Evolutionary conservation across 1,140 invertebrate species (phyloP), one percentile per base, ranked within the genome.

Genomic region (Cotesia typhae): DNA sequence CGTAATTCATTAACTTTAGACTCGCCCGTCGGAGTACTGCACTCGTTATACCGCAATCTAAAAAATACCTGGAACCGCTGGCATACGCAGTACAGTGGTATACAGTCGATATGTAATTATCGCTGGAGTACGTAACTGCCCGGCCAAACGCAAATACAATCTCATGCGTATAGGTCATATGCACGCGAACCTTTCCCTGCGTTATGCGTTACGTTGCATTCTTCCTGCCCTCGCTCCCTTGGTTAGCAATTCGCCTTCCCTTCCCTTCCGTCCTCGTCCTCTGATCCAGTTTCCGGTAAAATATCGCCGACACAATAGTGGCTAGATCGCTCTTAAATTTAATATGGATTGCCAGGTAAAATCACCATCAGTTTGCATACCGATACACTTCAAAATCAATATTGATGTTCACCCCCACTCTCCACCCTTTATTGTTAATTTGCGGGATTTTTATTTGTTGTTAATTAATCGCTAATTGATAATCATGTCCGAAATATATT

Each of bases 81-180:
- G 6, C 10, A 47, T 28, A 28, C 28, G 41, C 41, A 47, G 41
- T 28, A 28, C 41, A 6, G 41, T 47, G 41, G 47, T 28, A 28
- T 28, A 28, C 60, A 64, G 36, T 67, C 63, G 20, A 65, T 71
- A 65, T 59, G 35, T 72, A 72, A 66, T 71, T 71, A 71, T 57
- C 61, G 10, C 38, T 72, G 63, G 38, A 67, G 70, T 72, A 67
- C 52, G 37, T 72, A 67, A 72, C 38, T 59, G 20, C 36, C 52
- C 17, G 17, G 63, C 52, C 28, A 67, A 60, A 72, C 63, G 63
- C 63, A 66, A 67, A 67, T 72, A 72, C 38, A 17, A 47, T n/a
- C 47, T 65, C 51, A 20, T 59, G 70, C 55, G 63, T 72, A 47
- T 47, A 60, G 52, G 63, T 60, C 63, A 72, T 64, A 38, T 64